Base-by-base conservation (phyloP, 2,888 invertebrate genomes). In the Ischnura elegans region DNA sequence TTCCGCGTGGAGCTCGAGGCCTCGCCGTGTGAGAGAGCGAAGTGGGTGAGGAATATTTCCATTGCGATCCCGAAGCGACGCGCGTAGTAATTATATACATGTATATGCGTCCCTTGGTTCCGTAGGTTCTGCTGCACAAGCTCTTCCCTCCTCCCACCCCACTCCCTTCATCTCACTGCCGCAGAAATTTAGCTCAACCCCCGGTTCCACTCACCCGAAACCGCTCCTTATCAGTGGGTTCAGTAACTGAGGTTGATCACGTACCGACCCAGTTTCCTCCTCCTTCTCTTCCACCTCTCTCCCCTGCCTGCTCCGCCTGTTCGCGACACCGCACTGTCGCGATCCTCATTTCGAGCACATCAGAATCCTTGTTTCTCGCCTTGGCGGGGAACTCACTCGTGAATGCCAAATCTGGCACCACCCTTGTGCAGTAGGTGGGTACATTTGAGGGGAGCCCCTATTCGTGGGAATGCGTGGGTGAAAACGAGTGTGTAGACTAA, bases 61-160 rank as follows among this genome's bases (percentile, higher is more conserved):
- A 76, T 76, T 76, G 76, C 76, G 6, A 76, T 76, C 76, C 76
- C 76, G 76, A 76, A 76, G 76, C 76, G 76, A 76, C 76, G 76
- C 76, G 76, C 36, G 76, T 76, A 76, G 36, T 76, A n/a, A n/a
- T n/a, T n/a, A n/a, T 76, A 76, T 76, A 76, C 36, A 76, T 36
- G 36, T 76, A 36, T 76, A 36, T 76, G 36, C 76, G 36, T 76
- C 76, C 76, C 76, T 36, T 76, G 29, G 76, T 29, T 36, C 76
- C 76, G 29, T 76, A 76, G 76, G 36, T 36, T 36, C 76, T 76
- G 76, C 76, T 76, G 76, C 76, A 76, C 36, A 76, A 36, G 76
- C 76, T 76, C 76, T 61, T n/a, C n/a, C 19, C 61, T n/a, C 8
- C 61, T 55, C 19, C 61, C 2, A 16, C 47, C 47, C 16, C 47